These are phyloP conservation scores for Dendrolimus houi DNA, from an alignment of 2,888 invertebrate species.

Conservation along the genomic window DNA sequence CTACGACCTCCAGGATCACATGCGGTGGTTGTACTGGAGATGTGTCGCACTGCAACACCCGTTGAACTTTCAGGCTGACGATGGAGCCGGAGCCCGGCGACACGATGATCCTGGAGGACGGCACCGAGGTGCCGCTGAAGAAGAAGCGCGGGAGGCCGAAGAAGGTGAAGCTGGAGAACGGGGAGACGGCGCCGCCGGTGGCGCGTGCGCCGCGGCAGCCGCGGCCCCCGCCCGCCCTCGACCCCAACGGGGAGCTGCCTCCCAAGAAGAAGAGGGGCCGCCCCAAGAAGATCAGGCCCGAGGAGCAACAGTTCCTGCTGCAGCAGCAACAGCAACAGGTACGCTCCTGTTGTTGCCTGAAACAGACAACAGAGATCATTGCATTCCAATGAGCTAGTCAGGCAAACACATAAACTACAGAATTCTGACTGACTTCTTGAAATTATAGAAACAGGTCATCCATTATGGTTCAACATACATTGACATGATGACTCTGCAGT, in stretches of 20 bases:
- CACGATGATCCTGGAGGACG: constrained; percentile 77
- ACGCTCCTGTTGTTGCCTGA: constrained; percentile 11
- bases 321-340: constrained; percentile 60
- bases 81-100: constrained; percentile 72
- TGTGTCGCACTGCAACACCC: too few relatives aligned
- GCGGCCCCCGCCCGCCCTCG: constrained; percentile 36
- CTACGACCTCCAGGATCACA: too few relatives aligned
- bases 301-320: constrained; percentile 74
- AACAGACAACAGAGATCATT: too few relatives aligned
- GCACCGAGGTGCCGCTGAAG: constrained; percentile 83
- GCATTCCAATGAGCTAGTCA: too few relatives aligned
- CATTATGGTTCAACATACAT: background rate
- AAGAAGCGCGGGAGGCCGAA: constrained; percentile 94
- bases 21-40: too few relatives aligned
- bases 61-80: constrained; percentile 51
- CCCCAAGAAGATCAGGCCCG: constrained; percentile 89
- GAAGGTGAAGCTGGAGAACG: constrained; percentile 84
- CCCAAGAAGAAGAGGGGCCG: constrained; percentile 92
- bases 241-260: constrained; percentile 60
- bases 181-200: constrained; percentile 77
- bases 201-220: constrained; percentile 62
- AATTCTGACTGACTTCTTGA: too few relatives aligned
- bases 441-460: too few relatives aligned
- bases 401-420: constrained; percentile 37
- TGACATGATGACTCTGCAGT: background rate